Conservation (phyloP, 1,140 invertebrate genomes). For the Cryptotermes secundus region DNA sequence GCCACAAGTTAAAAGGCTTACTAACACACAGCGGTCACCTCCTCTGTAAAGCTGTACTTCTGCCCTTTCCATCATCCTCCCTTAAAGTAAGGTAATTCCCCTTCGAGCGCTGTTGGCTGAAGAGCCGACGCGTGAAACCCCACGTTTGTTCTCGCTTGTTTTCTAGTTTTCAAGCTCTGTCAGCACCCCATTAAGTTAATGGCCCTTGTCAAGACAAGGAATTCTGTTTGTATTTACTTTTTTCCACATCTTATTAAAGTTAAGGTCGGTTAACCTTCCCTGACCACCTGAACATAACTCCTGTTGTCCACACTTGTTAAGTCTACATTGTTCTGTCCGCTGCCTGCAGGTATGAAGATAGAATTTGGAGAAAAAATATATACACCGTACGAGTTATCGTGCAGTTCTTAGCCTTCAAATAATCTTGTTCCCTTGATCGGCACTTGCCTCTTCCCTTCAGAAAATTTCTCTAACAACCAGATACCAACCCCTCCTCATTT, state of each 20-base stretch:
- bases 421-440: neutral
- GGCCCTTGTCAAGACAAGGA: neutral
- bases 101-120: neutral
- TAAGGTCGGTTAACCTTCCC: neutral
- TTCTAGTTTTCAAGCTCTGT: neutral
- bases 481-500: neutral
- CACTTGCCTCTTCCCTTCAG: neutral
- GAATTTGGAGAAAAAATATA: neutral
- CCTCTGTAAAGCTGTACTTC: neutral
- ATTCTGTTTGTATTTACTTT: conserved; percentile 1
- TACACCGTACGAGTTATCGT: neutral
- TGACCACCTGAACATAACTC: neutral
- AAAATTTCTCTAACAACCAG: neutral
- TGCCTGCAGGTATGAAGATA: neutral
- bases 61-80: neutral
- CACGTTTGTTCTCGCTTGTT: conserved; percentile 1
- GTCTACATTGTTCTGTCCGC: neutral
- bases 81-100: neutral
- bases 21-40: neutral
- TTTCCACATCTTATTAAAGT: no score
- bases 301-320: neutral
- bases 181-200: neutral
- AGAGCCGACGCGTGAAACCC: neutral
- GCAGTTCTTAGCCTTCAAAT: neutral
- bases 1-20: conserved; percentile 1